Conservation (phyloP, 2,888 invertebrate species). For the Diplolepis rosae region DNA sequence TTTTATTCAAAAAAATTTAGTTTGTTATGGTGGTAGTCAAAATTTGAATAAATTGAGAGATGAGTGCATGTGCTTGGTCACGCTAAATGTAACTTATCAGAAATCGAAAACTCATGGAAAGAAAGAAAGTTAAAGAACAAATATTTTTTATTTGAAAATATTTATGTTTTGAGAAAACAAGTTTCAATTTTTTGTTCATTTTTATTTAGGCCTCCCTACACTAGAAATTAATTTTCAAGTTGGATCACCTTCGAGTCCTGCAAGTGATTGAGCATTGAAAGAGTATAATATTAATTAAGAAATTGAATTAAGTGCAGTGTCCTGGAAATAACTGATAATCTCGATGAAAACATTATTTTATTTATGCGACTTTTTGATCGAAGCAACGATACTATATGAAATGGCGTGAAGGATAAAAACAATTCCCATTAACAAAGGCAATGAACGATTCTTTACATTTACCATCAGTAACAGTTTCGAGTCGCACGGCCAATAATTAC, state of each 20-base stretch:
- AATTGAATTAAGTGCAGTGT: constrained; percentile 18
- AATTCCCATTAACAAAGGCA: constrained; percentile 22
- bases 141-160: too few relatives aligned
- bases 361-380: constrained; percentile 23
- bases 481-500: constrained; percentile 28
- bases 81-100: too few relatives aligned
- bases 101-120: too few relatives aligned
- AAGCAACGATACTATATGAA: not conserved
- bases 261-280: not conserved
- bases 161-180: too few relatives aligned
- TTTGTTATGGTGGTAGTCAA: too few relatives aligned
- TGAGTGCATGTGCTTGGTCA: too few relatives aligned
- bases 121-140: too few relatives aligned
- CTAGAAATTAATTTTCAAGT: too few relatives aligned
- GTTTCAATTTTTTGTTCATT: too few relatives aligned
- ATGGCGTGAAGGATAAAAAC: constrained; percentile 5
- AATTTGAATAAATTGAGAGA: too few relatives aligned
- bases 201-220: too few relatives aligned
- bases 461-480: constrained; percentile 1
- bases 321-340: constrained; percentile 1
- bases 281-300: constrained; percentile 17
- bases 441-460: constrained; percentile 17
- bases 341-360: constrained; percentile 27
- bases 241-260: not conserved
- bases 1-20: too few relatives aligned